phyloP scores from a whole-genome alignment of 1,140 invertebrate genomes.

The Andricus grossulariae region DNA sequence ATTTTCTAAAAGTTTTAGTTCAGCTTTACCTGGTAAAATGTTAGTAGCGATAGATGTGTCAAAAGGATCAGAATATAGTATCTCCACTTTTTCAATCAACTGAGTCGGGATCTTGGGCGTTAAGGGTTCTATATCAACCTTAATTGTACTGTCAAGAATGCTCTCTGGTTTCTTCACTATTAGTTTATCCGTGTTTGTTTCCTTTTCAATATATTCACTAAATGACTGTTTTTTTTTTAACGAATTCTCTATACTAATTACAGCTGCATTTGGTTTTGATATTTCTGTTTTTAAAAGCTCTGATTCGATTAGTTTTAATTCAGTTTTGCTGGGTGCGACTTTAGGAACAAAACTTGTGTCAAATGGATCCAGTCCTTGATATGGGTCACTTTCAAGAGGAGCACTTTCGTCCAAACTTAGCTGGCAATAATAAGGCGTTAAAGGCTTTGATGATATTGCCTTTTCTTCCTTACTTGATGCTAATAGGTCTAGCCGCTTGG shows the following conservation, averaged over 20 bases:
- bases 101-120: conserved; percentile 77
- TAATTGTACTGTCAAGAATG: conserved; percentile 78
- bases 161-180: conserved; percentile 64
- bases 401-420: conserved; percentile 65
- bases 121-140: conserved; percentile 80
- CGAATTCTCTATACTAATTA: conserved; percentile 44
- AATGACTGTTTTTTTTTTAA: conserved; percentile 35
- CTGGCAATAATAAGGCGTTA: conserved; percentile 86
- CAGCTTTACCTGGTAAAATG: conserved; percentile 85
- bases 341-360: conserved; percentile 87
- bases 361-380: conserved; percentile 83
- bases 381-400: conserved; percentile 60
- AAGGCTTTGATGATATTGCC: conserved; percentile 79
- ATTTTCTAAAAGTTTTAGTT: conserved; percentile 85
- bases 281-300: conserved; percentile 76
- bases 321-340: conserved; percentile 83
- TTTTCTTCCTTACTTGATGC: conserved; percentile 78
- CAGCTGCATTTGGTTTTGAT: background rate
- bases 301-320: conserved; percentile 84
- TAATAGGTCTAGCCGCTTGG: conserved; percentile 77
- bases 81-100: conserved; percentile 64
- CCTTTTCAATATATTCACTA: conserved; percentile 20
- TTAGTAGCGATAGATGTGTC: conserved; percentile 87
- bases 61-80: conserved; percentile 82
- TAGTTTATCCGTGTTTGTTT: conserved; percentile 33